Conservation (phyloP, 2,797 vertebrate genomes). For the Limosa lapponica region DNA sequence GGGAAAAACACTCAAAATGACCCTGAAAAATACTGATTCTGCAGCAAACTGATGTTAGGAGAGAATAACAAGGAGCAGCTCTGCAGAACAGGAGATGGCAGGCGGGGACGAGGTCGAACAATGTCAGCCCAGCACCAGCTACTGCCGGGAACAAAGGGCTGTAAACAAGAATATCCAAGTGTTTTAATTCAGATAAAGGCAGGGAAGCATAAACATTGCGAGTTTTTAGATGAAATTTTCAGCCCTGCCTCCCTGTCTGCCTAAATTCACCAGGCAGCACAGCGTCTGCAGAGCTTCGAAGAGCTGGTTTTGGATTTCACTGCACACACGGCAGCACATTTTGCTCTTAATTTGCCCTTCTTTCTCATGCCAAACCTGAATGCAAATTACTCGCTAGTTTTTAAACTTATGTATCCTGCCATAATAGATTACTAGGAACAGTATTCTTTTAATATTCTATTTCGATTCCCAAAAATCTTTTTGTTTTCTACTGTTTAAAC, state of each 20-base stretch:
- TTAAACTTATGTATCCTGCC: neutral
- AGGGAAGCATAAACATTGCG: neutral
- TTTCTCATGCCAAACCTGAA: neutral
- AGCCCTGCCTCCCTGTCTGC: neutral
- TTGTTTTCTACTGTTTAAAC: neutral
- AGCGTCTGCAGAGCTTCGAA: neutral
- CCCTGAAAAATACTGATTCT: neutral
- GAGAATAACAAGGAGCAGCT: neutral
- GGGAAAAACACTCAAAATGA: neutral
- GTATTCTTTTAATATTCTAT: neutral
- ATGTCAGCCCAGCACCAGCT: neutral
- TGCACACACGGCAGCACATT: fast-evolving
- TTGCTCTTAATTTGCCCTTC: neutral
- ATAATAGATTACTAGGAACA: neutral
- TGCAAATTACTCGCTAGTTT: neutral
- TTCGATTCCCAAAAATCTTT: neutral
- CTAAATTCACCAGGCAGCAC: neutral
- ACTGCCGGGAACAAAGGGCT: neutral
- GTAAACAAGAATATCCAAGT: fast-evolving
- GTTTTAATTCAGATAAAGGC: neutral
- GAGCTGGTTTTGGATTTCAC: neutral
- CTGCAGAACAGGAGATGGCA: neutral
- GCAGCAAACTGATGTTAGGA: neutral
- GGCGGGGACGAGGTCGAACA: neutral
- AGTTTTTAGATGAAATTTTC: neutral